Base-by-base conservation (phyloP, 2,888 invertebrate genomes). In the Philonicus albiceps region DNA sequence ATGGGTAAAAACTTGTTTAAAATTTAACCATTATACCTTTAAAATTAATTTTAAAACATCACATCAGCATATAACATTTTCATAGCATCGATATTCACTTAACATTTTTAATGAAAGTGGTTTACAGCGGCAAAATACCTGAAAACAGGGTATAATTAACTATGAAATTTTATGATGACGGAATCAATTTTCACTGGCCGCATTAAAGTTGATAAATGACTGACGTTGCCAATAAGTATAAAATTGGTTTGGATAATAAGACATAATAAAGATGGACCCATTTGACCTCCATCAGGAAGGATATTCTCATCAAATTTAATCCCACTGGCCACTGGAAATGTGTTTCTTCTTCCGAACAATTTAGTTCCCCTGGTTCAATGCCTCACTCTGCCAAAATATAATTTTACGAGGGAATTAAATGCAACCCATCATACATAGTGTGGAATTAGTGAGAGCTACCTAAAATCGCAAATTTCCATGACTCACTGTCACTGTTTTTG, bases 401-500 rank as follows among this genome's bases (percentile, higher is more conserved):
- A 64, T 83, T 83, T 83, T 83, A 83, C 49, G 81, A 83, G 31
- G 13, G n/a, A 55, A 83, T 83, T 34, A 83, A 83, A 83, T 78
- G 49, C 49, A 78, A 78, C 16, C 49, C 27, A 55, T 64, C 81
- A 37, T 34, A 37, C 64, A 55, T 64, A 31, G 55, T 83, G 34
- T 34, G 64, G 84, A 73, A 73, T 84, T 84, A 84, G 19, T 73
- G 84, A 43, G 73, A 40, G 73, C 84, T 84, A 73, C 84, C 73
- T 84, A 43, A 27, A 27, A 43, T 22, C 40, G 40, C 13, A 7
- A 27, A 73, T n/a, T 72, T 3, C 43, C 73, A 84, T 84, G 84
- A 84, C 13, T 84, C 84, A 84, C 84, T 84, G 84, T 84, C 84
- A 73, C 40, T 19, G 22, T 6, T 11, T n/a, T 27, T 3, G 7